A percentile compares a stretch with the other conserved stretches of the same genome.
Evolutionary conservation across 2,113 vertebrate genomes (phyloP).

Genomic region (Potamarius usumacintae): DNA sequence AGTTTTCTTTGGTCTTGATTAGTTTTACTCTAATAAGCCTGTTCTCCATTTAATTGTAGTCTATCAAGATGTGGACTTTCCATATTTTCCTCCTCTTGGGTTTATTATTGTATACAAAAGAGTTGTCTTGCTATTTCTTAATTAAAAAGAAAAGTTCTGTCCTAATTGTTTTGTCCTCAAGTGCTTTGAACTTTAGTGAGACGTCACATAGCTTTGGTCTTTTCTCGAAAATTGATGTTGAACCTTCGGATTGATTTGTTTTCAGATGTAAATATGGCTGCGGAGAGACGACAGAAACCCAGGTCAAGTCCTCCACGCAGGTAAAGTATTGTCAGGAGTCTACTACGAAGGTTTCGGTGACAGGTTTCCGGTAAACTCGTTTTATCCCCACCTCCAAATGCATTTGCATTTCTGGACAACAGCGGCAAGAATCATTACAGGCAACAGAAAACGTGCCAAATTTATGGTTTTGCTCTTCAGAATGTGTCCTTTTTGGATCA

Average conservation of each 20-base stretch:
- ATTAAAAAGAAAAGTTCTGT: neutral
- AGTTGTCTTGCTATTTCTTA: neutral
- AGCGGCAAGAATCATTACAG: neutral
- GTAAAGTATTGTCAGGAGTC: constrained; percentile 92
- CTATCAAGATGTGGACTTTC: neutral
- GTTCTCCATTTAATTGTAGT: neutral
- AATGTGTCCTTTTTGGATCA: constrained; percentile 19
- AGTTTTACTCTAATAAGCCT: neutral
- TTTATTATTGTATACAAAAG: neutral
- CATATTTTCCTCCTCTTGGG: neutral
- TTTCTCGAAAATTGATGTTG: constrained; percentile 75
- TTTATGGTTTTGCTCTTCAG: neutral
- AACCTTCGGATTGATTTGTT: constrained; percentile 99
- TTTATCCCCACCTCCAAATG: constrained; percentile 11
- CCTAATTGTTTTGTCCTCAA: neutral
- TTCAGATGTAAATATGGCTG: constrained; percentile 99
- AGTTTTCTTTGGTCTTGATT: neutral
- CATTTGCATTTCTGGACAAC: constrained; percentile 28
- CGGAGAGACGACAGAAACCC: constrained; percentile 96
- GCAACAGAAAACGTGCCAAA: constrained; percentile 1
- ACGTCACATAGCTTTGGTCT: constrained; percentile 17
- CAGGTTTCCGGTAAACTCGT: constrained; percentile 44
- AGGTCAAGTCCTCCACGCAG: constrained; percentile 97
- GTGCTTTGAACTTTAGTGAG: constrained; percentile 26
- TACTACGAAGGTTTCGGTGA: constrained; percentile 62